These are phyloP conservation scores for Pygathrix nemaeus DNA, from an alignment of 2,113 vertebrate genomes.

Conservation along the genomic window DNA sequence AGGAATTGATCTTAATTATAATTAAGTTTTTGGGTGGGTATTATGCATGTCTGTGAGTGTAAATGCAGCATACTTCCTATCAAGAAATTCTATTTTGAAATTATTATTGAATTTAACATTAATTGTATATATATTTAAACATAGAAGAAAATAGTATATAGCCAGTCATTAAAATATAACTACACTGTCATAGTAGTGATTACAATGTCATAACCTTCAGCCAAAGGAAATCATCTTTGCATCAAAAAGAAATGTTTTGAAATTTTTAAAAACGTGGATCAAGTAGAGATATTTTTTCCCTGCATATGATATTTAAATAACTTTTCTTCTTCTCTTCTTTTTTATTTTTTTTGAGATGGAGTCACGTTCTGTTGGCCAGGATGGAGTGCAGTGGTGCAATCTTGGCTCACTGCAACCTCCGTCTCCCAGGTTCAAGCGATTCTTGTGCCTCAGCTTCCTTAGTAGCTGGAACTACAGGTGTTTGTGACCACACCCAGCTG, in stretches of 20 bases:
- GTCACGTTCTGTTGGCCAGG: no score
- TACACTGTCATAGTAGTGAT: background rate
- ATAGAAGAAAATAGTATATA: background rate
- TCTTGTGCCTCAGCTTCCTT: no score
- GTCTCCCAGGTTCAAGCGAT: no score
- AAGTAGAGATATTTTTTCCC: background rate
- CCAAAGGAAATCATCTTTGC: background rate
- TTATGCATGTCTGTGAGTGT: background rate
- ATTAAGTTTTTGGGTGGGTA: background rate
- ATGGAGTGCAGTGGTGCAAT: no score
- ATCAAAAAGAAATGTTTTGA: background rate
- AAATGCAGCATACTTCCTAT: background rate
- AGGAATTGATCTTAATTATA: background rate
- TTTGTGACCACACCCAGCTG: no score
- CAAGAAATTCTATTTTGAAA: conserved; percentile 38
- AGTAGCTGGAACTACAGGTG: no score
- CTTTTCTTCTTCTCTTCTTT: background rate
- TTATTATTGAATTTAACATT: conserved; percentile 38
- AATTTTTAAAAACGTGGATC: background rate
- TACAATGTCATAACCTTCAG: background rate
- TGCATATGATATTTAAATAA: background rate
- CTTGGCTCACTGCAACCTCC: no score
- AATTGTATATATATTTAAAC: background rate
- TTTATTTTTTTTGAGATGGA: no score
- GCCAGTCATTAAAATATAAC: background rate